These are phyloP conservation scores for Brachylomia viminalis DNA, from an alignment of 2,888 invertebrate species.

Conservation along the genomic window DNA sequence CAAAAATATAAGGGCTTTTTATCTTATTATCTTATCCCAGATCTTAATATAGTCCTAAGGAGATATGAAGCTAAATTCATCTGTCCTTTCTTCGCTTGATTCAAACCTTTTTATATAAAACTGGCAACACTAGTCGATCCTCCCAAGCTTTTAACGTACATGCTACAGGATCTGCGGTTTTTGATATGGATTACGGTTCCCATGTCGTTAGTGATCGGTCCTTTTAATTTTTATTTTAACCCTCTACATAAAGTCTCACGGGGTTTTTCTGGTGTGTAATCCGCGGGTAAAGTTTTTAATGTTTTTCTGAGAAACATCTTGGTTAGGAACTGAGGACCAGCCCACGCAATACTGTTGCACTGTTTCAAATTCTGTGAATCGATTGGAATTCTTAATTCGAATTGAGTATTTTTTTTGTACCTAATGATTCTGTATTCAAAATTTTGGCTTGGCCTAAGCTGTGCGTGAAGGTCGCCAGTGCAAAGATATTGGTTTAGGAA, in stretches of 20 bases:
- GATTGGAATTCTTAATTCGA: conserved; percentile 27
- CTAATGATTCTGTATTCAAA: conserved; percentile 15
- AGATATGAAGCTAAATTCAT: background rate
- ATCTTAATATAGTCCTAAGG: background rate
- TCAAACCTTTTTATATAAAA: background rate
- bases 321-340: conserved; percentile 13
- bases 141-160: conserved; percentile 71
- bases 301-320: conserved; percentile 49
- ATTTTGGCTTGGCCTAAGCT: background rate
- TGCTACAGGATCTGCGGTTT: conserved; percentile 80
- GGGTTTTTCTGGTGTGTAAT: conserved; percentile 66
- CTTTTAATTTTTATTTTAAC: conserved; percentile 63
- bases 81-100: background rate
- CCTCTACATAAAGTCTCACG: conserved; percentile 64
- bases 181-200: conserved; percentile 81
- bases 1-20: background rate
- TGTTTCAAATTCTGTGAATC: conserved; percentile 43
- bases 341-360: conserved; percentile 20
- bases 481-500: background rate
- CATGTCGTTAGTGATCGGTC: conserved; percentile 74
- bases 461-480: conserved; percentile 18
- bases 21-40: too few relatives aligned
- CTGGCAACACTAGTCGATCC: conserved; percentile 59
- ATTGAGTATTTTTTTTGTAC: background rate
- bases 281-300: conserved; percentile 37